phyloP scores from a whole-genome alignment of 2,797 vertebrate genomes.

The Chiloscyllium punctatum region DNA sequence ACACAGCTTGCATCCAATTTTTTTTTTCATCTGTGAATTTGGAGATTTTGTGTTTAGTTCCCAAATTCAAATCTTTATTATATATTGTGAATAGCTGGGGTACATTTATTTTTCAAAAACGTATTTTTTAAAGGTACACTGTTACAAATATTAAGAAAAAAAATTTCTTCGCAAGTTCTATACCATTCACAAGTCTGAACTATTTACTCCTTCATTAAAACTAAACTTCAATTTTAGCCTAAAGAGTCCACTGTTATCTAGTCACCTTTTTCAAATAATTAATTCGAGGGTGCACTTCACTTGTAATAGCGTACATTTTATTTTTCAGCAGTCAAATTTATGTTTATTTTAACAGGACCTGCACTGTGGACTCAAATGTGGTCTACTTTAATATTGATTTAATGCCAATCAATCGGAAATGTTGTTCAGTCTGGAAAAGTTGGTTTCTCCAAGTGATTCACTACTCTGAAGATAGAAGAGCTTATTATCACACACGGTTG shows the following conservation, averaged over 20 bases:
- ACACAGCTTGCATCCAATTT: too few species aligned
- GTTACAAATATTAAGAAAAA: not conserved
- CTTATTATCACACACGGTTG: not conserved
- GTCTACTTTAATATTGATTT: constrained; percentile 12
- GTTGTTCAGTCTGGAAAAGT: not conserved
- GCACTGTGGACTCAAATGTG: not conserved
- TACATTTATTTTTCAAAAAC: not conserved
- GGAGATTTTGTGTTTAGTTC: too few species aligned
- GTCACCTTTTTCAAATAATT: not conserved
- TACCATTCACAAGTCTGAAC: not conserved
- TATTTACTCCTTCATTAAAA: not conserved
- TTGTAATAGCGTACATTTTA: not conserved
- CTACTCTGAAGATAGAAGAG: not conserved
- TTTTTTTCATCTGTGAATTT: too few species aligned
- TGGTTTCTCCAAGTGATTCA: constrained; percentile 14
- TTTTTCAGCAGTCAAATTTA: not conserved
- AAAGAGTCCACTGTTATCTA: not conserved
- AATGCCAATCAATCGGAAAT: not conserved
- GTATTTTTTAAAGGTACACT: not conserved
- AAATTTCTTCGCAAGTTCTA: not conserved
- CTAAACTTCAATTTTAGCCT: not conserved
- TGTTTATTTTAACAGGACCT: not conserved
- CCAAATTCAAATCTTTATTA: too few species aligned
- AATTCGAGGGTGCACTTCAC: not conserved
- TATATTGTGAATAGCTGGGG: too few species aligned